Base-by-base conservation (phyloP, 1,140 invertebrate species). In the Macrotrachela quadricornifera region DNA sequence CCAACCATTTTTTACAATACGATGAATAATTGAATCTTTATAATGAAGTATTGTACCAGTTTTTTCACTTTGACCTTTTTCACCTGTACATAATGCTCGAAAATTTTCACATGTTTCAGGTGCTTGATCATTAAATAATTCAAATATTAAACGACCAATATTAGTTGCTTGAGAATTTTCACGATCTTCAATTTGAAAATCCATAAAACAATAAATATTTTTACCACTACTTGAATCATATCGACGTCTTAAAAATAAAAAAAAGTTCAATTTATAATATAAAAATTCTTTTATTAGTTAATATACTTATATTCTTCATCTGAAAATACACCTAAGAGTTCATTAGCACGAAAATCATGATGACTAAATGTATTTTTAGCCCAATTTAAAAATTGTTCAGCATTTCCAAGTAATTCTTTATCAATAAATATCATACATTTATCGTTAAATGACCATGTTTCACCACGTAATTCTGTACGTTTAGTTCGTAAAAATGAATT, bases 51-150 rank as follows among this genome's bases (percentile, higher is more conserved):
- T 60, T 21, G 21, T 50, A 50, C 61, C 62, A 21, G 59, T 57
- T 10, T 60, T 48, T 54, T 59, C 49, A 14, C 64, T 61, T 37
- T 50, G 54, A 10, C 64, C 66, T 45, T 63, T 62, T 50, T 66
- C 64, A 41, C 85, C 85, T 0, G 84, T 88, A 63, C 85, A 91
- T 2, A 94, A 63, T 6, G 78, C 78, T 60, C 82, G 74, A 69
- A 94, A 92, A 72, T 94, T 94, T 70, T 88, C 83, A 46, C 80
- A 83, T 0, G 88, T 92, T 62, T 80, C 83, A 6, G 86, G 86
- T 4, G 83, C 83, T 8, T 79, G 77, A 66, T 88, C 81, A 10
- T 78, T 78, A 57, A 81, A 76, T 10, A 86, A 78, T 71, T 90
- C 51, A 10, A 59, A 42, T 38, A 47, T 21, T 55, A 60, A 18